Evolutionary conservation across 2,888 invertebrate species (phyloP), one percentile per base, ranked within the genome.

Genomic region (Lithophane socia): DNA sequence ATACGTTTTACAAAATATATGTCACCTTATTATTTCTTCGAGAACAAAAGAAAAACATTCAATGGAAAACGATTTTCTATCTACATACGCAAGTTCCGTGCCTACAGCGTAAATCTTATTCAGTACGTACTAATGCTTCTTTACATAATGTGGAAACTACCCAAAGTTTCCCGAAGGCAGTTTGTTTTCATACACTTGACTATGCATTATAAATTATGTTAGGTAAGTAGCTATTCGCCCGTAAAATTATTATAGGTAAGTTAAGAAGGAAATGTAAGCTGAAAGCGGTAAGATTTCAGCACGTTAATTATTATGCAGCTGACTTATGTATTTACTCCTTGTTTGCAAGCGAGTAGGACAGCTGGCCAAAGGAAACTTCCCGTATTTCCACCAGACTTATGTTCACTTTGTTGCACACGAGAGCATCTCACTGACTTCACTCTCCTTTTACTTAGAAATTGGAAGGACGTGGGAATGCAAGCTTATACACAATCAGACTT

Each of bases 181-280:
- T 75, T 81, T 70, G 70, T 83, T 85, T 75, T 75, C 82, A 73
- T 73, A 75, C 54, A 65, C 76, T 85, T 66, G 18, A 56, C 37
- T 70, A 64, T 70, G 63, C 70, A 85, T 73, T 75, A 64, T 67
- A 73, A 73, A 81, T 73, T 7, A 52, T 73, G 49, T 66, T 52
- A 56, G 52, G 61, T 47, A 83, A 52, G 44, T 61, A 67, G 58
- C 54, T 67, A 64, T 68, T 75, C 37, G 29, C 66, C 63, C 66
- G 54, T 70, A 63, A 67, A 63, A 72, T 80, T 54, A 69, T 75
- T 72, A 72, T 29, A 47, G 63, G 29, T 37, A 58, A 72, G 80
- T 75, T 75, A 29, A 49, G 49, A 72, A 69, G 64, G 75, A 58
- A 75, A 66, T 52, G 8, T 58, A 47, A 58, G 24, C 56, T 72